Conservation (phyloP, 2,113 vertebrate genomes). For the Prietella phreatophila region DNA sequence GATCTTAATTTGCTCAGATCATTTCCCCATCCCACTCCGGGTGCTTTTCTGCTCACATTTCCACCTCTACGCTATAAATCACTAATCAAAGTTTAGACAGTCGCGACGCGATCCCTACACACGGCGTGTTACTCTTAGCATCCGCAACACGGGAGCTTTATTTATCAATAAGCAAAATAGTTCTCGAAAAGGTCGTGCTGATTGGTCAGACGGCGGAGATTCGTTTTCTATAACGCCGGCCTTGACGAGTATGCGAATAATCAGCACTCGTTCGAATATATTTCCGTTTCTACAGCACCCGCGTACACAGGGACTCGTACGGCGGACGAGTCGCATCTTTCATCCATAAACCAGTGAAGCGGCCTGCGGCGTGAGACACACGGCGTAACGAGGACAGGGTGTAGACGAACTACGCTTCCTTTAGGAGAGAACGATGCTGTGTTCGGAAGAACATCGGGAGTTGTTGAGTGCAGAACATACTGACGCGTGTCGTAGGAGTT, state of each 20-base stretch:
- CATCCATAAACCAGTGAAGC: not conserved
- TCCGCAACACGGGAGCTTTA: not conserved
- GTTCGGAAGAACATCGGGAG: not conserved
- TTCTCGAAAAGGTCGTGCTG: too few species aligned
- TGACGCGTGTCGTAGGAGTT: not conserved
- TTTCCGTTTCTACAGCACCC: too few species aligned
- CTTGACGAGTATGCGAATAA: too few species aligned
- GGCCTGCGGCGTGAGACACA: not conserved
- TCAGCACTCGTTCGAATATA: too few species aligned
- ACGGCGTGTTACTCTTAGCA: not conserved
- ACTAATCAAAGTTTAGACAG: constrained; percentile 45
- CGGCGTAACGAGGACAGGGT: not conserved
- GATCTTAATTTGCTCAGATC: constrained; percentile 45
- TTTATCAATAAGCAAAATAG: too few species aligned
- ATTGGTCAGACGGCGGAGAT: too few species aligned
- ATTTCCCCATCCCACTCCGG: constrained; percentile 35
- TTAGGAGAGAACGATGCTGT: not conserved
- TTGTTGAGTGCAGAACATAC: not conserved
- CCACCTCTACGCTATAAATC: constrained; percentile 42
- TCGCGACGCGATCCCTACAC: not conserved
- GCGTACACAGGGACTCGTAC: too few species aligned
- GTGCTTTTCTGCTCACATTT: constrained; percentile 26
- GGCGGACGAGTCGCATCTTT: not conserved
- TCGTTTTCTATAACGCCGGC: too few species aligned
- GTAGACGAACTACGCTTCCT: not conserved